A percentile compares a stretch with the other conserved stretches of the same genome.
phyloP scores from a whole-genome alignment of 1,140 invertebrate species.

The Drosophila elegans region DNA sequence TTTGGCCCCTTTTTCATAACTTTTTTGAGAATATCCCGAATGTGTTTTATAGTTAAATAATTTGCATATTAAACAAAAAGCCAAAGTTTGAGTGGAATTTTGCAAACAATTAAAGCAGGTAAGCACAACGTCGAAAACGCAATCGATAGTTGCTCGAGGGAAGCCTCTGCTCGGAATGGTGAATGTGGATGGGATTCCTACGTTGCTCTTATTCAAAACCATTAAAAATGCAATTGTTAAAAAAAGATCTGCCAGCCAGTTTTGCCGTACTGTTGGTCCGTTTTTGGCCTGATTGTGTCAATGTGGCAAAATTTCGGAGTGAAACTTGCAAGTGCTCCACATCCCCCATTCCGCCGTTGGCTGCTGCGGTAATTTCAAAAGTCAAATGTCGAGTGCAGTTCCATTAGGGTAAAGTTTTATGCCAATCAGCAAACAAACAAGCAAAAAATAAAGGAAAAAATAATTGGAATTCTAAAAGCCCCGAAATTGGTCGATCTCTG shows the following conservation, averaged over 20 bases:
- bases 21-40: too few species aligned
- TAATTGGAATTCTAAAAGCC: slow-evolving; percentile 46
- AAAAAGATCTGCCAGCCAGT: slow-evolving; percentile 46
- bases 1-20: too few species aligned
- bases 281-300: slow-evolving; percentile 74
- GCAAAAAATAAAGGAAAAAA: slow-evolving; percentile 1
- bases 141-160: slow-evolving; percentile 45
- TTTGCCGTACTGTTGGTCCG: slow-evolving; percentile 28
- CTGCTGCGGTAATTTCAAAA: slow-evolving; percentile 56
- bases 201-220: slow-evolving; percentile 41
- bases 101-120: slow-evolving; percentile 5
- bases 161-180: neutral
- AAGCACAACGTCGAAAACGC: slow-evolving; percentile 8
- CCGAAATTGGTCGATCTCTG: slow-evolving; percentile 56
- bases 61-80: slow-evolving; percentile 51
- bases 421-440: slow-evolving; percentile 29
- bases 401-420: slow-evolving; percentile 61
- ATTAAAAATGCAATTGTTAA: slow-evolving; percentile 78
- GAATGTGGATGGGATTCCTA: slow-evolving; percentile 5
- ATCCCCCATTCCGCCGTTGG: slow-evolving; percentile 31
- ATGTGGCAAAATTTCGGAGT: slow-evolving; percentile 58
- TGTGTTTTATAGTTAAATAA: slow-evolving; percentile 28
- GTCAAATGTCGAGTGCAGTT: slow-evolving; percentile 69
- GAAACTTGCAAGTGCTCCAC: slow-evolving; percentile 29
- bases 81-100: slow-evolving; percentile 23